phyloP scores from a whole-genome alignment of 1,140 invertebrate genomes.

The Phenacoccus solenopsis region DNA sequence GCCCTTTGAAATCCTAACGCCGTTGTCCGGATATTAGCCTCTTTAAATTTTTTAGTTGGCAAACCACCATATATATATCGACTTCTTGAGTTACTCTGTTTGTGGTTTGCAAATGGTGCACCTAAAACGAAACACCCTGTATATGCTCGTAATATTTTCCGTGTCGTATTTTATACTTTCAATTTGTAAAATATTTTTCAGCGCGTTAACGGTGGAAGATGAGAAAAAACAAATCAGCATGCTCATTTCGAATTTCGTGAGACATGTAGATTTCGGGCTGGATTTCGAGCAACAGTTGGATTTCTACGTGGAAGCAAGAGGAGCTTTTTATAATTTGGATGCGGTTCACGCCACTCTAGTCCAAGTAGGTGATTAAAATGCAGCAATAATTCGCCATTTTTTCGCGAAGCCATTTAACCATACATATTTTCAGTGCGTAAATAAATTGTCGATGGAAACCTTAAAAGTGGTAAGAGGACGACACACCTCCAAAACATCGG shows the following conservation, averaged over 20 bases:
- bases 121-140: too few species aligned
- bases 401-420: constrained; percentile 3
- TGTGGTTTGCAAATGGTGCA: too few species aligned
- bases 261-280: constrained; percentile 62
- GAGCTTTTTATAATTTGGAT: constrained; percentile 80
- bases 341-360: constrained; percentile 69
- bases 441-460: constrained; percentile 60
- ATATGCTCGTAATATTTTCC: too few species aligned
- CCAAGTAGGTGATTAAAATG: constrained; percentile 51
- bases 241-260: constrained; percentile 67
- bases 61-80: too few species aligned
- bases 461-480: constrained; percentile 56
- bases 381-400: too few species aligned
- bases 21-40: too few species aligned
- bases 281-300: constrained; percentile 83
- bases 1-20: too few species aligned
- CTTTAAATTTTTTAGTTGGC: too few species aligned
- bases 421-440: constrained; percentile 58
- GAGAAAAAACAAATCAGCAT: constrained; percentile 74
- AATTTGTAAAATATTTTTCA: too few species aligned
- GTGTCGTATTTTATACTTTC: too few species aligned
- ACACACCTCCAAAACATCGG: constrained; percentile 64
- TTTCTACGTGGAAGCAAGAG: constrained; percentile 85
- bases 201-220: constrained; percentile 84
- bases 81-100: too few species aligned